Evolutionary conservation across 2,888 invertebrate genomes (phyloP).

Genomic region (Chesias legatella): DNA sequence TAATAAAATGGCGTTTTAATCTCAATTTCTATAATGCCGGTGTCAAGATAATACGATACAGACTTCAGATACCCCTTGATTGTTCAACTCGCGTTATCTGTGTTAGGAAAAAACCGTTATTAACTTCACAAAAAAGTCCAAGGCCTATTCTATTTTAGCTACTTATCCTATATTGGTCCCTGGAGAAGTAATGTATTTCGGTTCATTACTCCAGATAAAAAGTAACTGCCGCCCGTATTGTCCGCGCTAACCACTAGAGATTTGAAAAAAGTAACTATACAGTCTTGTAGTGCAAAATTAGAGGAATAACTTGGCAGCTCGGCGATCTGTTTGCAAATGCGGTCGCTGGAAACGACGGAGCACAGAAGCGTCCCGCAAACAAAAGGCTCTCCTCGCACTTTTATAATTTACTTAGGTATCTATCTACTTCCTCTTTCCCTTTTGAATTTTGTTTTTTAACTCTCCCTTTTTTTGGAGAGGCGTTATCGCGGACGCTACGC

Average conservation of each 20-base stretch:
- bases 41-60: too few relatives aligned
- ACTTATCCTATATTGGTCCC: constrained; percentile 21
- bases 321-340: constrained; percentile 46
- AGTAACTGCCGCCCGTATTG: constrained; percentile 30
- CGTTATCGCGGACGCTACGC: constrained; percentile 58
- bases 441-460: constrained; percentile 66
- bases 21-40: too few relatives aligned
- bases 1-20: too few relatives aligned
- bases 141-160: constrained; percentile 10
- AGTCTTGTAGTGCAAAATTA: constrained; percentile 37
- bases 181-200: constrained; percentile 13
- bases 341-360: constrained; percentile 43
- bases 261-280: constrained; percentile 36
- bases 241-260: constrained; percentile 32
- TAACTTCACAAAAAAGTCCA: constrained; percentile 2
- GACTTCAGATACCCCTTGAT: too few relatives aligned
- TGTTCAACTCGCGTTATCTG: neutral
- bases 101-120: constrained; percentile 5
- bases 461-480: constrained; percentile 62
- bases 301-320: constrained; percentile 40
- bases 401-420: constrained; percentile 67
- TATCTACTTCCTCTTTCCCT: constrained; percentile 57
- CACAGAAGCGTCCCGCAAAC: constrained; percentile 54
- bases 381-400: constrained; percentile 62
- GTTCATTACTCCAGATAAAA: constrained; percentile 26